phyloP scores from a whole-genome alignment of 2,797 vertebrate genomes.

The Chloroceryle amazona region DNA sequence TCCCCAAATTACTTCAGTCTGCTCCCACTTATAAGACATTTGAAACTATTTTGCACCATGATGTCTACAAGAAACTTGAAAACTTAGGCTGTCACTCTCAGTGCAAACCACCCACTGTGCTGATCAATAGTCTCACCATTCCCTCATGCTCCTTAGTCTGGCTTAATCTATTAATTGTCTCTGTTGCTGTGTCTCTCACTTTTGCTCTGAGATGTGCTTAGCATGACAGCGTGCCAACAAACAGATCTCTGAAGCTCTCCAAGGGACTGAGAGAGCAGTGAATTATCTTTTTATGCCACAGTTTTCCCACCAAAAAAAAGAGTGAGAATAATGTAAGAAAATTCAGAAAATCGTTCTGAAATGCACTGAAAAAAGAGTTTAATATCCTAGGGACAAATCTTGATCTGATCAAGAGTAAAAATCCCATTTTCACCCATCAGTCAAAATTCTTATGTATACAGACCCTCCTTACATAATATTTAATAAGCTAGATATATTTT shows the following conservation, averaged over 20 bases:
- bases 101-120: neutral
- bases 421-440: neutral
- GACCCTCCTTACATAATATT: neutral
- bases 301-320: too few species aligned
- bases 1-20: neutral
- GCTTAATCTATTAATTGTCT: neutral
- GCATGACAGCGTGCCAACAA: neutral
- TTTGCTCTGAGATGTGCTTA: neutral
- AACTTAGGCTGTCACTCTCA: neutral
- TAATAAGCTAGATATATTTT: neutral
- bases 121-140: neutral
- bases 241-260: neutral
- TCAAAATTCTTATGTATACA: neutral
- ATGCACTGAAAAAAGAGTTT: neutral
- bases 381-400: neutral
- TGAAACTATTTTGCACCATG: neutral
- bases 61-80: neutral
- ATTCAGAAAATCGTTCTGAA: neutral
- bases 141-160: neutral
- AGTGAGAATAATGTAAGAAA: neutral
- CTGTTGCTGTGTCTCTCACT: neutral
- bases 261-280: neutral
- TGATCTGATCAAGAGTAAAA: neutral
- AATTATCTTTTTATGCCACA: neutral
- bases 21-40: neutral